Percentiles rank a stretch among this genome's conserved stretches.
Evolutionary conservation across 2,113 vertebrate species (phyloP).

Genomic region (Etheostoma spectabile): DNA sequence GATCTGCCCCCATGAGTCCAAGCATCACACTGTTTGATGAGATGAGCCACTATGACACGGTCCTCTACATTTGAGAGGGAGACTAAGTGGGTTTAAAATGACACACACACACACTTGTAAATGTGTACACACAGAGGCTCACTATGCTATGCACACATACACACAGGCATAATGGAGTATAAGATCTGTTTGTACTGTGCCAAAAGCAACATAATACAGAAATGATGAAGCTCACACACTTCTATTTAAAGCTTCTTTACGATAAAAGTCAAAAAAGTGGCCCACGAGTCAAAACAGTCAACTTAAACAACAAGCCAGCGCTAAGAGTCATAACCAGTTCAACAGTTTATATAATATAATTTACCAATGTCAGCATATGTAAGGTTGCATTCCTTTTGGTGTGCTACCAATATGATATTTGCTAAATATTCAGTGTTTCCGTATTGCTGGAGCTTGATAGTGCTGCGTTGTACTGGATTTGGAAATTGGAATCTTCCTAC

Average conservation of each 20-base stretch:
- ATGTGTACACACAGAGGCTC: neutral
- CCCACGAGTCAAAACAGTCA: neutral
- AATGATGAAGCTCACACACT: neutral
- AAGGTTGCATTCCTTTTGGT: neutral
- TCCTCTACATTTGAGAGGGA: constrained; percentile 6
- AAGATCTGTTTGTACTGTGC: neutral
- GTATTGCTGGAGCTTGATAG: neutral
- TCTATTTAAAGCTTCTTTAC: neutral
- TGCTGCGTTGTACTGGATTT: too few species aligned
- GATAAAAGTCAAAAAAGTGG: neutral
- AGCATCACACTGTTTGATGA: constrained; percentile 39
- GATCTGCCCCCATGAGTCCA: constrained; percentile 18
- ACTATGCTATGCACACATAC: neutral
- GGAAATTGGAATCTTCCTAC: too few species aligned
- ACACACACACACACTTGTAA: constrained; percentile 25
- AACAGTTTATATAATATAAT: neutral
- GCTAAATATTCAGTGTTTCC: neutral
- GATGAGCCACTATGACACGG: constrained; percentile 9
- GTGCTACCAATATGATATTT: neutral
- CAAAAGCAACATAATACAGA: neutral
- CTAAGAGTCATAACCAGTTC: neutral
- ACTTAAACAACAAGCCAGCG: neutral
- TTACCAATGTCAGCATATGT: neutral
- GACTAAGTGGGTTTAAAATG: constrained; percentile 17
- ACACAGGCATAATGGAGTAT: neutral